A percentile compares a stretch with the other conserved stretches of the same genome.
Conservation (phyloP, 2,113 vertebrate genomes). For the Poecilia latipinna region DNA sequence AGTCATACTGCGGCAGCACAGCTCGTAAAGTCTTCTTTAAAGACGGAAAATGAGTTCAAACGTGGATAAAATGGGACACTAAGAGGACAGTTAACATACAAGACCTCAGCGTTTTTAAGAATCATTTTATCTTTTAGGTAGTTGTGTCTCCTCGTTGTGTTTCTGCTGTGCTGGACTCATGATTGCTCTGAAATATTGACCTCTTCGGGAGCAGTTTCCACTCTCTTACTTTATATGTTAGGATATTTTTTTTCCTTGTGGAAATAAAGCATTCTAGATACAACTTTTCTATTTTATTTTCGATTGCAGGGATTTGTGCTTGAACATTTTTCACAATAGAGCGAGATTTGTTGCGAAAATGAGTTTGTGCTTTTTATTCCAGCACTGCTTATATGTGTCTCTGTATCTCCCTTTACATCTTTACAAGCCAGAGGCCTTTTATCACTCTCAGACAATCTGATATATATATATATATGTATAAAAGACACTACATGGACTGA, state of each 20-base stretch:
- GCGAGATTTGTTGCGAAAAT: not conserved
- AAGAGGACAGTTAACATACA: not conserved
- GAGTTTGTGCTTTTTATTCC: not conserved
- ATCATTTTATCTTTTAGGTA: too few relatives aligned
- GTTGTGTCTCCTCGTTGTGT: not conserved
- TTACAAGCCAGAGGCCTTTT: constrained; percentile 36
- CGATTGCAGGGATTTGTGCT: not conserved
- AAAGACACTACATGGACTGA: constrained; percentile 14
- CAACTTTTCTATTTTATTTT: not conserved
- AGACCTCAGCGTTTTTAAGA: not conserved
- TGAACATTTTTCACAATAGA: not conserved
- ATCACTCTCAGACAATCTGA: constrained; percentile 31
- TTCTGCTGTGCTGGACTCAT: not conserved
- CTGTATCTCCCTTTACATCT: constrained; percentile 5
- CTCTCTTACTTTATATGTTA: not conserved
- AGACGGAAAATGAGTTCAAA: not conserved
- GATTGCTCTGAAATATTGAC: not conserved
- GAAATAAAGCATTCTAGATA: accelerated
- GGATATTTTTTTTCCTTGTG: not conserved
- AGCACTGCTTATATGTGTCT: not conserved
- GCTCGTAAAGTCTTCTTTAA: not conserved
- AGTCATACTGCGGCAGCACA: not conserved
- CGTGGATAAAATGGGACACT: not conserved
- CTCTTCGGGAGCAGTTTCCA: not conserved
- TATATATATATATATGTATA: not conserved